Conservation (phyloP, 2,888 invertebrate genomes). For the Sceliomorpha sp. region DNA sequence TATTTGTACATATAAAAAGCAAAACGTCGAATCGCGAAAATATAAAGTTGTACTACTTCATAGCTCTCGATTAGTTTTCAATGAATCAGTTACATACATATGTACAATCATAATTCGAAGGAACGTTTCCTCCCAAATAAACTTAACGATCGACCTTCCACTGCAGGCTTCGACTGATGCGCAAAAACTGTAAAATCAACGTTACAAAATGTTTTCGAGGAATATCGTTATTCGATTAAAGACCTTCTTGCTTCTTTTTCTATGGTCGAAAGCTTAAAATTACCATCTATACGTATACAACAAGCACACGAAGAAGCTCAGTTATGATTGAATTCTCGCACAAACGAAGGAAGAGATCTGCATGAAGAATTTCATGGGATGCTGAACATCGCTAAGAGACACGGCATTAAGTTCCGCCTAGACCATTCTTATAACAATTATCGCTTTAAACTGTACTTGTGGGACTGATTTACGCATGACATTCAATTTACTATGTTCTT, state of each 20-base stretch:
- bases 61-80: conserved; percentile 18
- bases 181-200: too few species aligned
- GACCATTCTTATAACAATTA: conserved; percentile 38
- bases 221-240: conserved; percentile 16
- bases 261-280: conserved; percentile 63
- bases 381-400: conserved; percentile 45
- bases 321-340: conserved; percentile 39
- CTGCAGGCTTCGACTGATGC: neutral
- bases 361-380: conserved; percentile 50
- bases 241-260: conserved; percentile 21
- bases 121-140: conserved; percentile 10
- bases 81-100: conserved; percentile 35
- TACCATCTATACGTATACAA: conserved; percentile 56
- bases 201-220: neutral
- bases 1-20: conserved; percentile 13
- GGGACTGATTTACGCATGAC: conserved; percentile 38
- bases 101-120: conserved; percentile 29
- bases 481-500: conserved; percentile 34
- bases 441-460: conserved; percentile 38
- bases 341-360: conserved; percentile 35
- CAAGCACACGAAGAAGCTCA: conserved; percentile 51
- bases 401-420: conserved; percentile 39
- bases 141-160: conserved; percentile 16
- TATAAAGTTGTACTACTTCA: conserved; percentile 8
- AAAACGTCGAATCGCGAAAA: conserved; percentile 7